Evolutionary conservation across 2,888 invertebrate species (phyloP), one percentile per base, ranked within the genome.

Genomic region (Drosophila borealis): DNA sequence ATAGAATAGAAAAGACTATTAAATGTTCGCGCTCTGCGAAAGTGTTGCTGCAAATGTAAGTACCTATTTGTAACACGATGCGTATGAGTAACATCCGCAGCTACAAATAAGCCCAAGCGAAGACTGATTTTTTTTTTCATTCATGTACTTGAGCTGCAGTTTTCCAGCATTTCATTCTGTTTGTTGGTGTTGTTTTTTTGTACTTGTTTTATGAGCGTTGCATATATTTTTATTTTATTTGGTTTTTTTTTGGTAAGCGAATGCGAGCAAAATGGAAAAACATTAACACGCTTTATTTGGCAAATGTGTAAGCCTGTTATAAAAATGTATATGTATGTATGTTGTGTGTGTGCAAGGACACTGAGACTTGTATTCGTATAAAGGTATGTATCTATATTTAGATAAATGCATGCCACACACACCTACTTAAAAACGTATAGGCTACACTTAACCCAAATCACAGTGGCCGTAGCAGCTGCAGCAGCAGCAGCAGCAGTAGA

Each of bases 231-330:
- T 3, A 37, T 51, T 54, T 37, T 33, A n/a, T 21, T 39, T 25
- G 5, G 5, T 3, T 39, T 41, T 46, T 63, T 46, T 62, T 39
- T 55, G 67, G 70, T 74, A 65, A 78, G 75, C 62, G 82, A 72
- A 84, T 71, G 81, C 89, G 79, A 73, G 69, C 66, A 70, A 81
- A 89, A 87, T 84, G 81, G 76, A 83, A 81, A 81, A 74, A 74
- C 88, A 86, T 85, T 88, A 86, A 88, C 89, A 81, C 89, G 86
- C 88, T 87, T 84, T 87, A 88, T 87, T 88, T 83, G 78, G 72
- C 78, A 80, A 86, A 88, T 80, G 78, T 88, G 55, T 63, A 55
- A 66, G 50, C 56, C 55, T 65, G 54, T 42, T 37, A 34, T 45
- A 21, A 39, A 36, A 29, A n/a, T 44, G 41, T 44, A 13, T 36